Evolutionary conservation across 2,797 vertebrate genomes (phyloP).

Genomic region (Microchirus variegatus): DNA sequence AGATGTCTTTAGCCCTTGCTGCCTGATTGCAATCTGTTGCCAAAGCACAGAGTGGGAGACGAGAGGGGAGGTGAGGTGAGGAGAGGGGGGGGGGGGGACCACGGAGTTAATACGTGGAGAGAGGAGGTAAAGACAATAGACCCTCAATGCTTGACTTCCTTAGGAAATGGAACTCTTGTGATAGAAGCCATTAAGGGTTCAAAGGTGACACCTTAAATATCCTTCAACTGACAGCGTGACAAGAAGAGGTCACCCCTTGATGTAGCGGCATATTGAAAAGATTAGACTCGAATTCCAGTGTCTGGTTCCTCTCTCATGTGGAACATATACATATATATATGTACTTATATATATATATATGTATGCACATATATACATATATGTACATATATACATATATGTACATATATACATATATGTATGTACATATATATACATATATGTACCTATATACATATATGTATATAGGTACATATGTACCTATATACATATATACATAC

Average conservation of each 20-base stretch:
- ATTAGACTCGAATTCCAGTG: slow-evolving; percentile 15
- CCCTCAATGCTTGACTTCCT: slow-evolving; percentile 67
- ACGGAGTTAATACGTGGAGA: slow-evolving; percentile 33
- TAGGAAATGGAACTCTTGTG: slow-evolving; percentile 70
- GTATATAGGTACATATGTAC: no score
- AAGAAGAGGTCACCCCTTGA: slow-evolving; percentile 48
- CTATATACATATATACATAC: no score
- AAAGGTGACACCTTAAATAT: slow-evolving; percentile 65
- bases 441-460: no score
- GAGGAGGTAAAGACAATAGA: slow-evolving; percentile 66
- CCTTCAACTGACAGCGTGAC: slow-evolving; percentile 53
- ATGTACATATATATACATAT: no score
- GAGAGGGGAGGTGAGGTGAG: slow-evolving; percentile 15
- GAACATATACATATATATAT: no score
- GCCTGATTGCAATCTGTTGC: slow-evolving; percentile 73
- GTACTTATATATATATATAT: no score
- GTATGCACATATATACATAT: no score
- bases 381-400: no score
- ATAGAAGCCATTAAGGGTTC: slow-evolving; percentile 66
- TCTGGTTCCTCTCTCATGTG: slow-evolving; percentile 32
- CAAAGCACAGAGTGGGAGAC: slow-evolving; percentile 9
- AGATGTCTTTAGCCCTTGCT: slow-evolving; percentile 64
- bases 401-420: no score
- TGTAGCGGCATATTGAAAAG: slow-evolving; percentile 23
- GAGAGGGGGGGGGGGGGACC: slow-evolving; percentile 2